Base-by-base conservation (phyloP, 2,888 invertebrate genomes). In the Lepidocyrtinus sp. region DNA sequence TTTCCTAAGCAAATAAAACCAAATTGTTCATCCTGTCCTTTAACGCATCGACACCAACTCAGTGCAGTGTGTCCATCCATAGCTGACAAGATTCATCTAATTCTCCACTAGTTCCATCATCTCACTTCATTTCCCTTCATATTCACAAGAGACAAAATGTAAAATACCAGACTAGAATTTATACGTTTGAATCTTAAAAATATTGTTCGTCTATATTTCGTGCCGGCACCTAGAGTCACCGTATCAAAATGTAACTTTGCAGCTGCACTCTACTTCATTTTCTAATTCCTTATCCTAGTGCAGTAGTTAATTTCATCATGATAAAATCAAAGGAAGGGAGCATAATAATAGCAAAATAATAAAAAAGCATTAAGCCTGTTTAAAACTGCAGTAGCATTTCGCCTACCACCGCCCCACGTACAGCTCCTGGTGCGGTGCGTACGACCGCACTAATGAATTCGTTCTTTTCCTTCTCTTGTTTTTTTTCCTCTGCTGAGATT, bases 11-110 rank as follows among this genome's bases (percentile, higher is more conserved):
- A 50, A 50, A 50, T 50, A 50, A 50, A 50, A 50, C 12, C 2
- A 64, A 63, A 50, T 50, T 73, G 73, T 73, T 73, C 55, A 73
- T 73, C 46, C 50, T 50, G 26, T 55, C 64, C 50, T 73, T 73
- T 64, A 73, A 73, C 73, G 73, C 73, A 55, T 73, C 64, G 64
- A 65, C 73, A 73, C 73, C 72, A 72, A 45, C 71, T 61, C 50
- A 50, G 5, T 50, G 50, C 50, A 7, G 50, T 50, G 50, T n/a
- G 17, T 15, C 50, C 50, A 50, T 50, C 50, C 50, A 50, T 12
- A 50, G 12, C 50, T n/a, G n/a, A n/a, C n/a, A n/a, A n/a, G n/a
- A n/a, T n/a, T n/a, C n/a, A n/a, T n/a, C n/a, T n/a, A n/a, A n/a
- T n/a, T n/a, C n/a, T n/a, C n/a, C n/a, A n/a, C n/a, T n/a, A n/a